phyloP scores from a whole-genome alignment of 2,113 vertebrate genomes.

The Steatornis caripensis region DNA sequence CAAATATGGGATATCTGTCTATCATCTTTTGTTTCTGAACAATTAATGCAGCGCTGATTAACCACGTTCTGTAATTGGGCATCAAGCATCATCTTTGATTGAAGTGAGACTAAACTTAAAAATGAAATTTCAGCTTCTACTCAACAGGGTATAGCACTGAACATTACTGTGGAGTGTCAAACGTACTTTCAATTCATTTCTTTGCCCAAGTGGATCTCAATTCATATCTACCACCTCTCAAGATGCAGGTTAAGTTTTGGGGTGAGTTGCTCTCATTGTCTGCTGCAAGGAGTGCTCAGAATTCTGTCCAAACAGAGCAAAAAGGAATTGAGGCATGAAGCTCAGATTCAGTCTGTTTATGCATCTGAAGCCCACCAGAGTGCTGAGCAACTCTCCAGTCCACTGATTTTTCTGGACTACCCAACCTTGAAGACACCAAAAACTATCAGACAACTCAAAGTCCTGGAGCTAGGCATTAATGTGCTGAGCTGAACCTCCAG shows the following conservation, averaged over 20 bases:
- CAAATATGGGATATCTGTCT: background rate
- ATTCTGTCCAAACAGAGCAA: background rate
- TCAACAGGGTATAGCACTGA: background rate
- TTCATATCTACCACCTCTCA: background rate
- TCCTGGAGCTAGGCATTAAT: background rate
- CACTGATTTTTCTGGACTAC: background rate
- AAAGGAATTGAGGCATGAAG: background rate
- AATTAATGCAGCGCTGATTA: background rate
- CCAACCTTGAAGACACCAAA: background rate
- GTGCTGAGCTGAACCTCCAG: background rate
- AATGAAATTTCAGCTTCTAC: background rate
- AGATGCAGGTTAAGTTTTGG: background rate
- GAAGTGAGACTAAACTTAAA: background rate
- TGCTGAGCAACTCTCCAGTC: background rate
- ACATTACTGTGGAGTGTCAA: background rate
- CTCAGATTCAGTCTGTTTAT: background rate
- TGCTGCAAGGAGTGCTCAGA: background rate
- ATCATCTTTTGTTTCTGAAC: background rate
- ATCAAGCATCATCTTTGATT: background rate
- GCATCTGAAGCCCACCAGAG: background rate
- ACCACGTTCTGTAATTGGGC: background rate
- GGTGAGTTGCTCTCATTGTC: background rate
- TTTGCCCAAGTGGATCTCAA: background rate
- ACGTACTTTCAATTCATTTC: background rate
- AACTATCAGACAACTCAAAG: background rate